Conservation (phyloP, 2,888 invertebrate species). For the Augochlorella aurata region DNA sequence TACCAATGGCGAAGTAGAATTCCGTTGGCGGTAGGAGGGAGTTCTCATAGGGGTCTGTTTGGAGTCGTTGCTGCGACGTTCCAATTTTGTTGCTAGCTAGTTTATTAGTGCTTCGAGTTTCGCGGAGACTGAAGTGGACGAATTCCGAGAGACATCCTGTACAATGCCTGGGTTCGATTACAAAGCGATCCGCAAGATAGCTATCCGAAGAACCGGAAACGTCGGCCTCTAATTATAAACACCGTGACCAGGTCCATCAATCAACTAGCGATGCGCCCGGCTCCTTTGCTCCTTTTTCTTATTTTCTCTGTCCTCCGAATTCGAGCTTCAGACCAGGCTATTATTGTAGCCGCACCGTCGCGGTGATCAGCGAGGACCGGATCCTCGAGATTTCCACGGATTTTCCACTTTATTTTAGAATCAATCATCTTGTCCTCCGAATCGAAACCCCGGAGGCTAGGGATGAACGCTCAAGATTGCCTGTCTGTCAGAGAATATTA, state of each 20-base stretch:
- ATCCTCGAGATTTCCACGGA: slow-evolving; percentile 58
- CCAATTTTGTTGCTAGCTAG: no score
- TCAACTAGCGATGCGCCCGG: slow-evolving; percentile 72
- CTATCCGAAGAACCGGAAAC: slow-evolving; percentile 70
- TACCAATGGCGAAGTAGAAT: no score
- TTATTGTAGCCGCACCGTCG: slow-evolving; percentile 70
- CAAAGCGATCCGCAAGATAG: slow-evolving; percentile 31
- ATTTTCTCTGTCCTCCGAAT: slow-evolving; percentile 36
- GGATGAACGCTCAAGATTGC: neutral
- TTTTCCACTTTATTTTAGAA: slow-evolving; percentile 7
- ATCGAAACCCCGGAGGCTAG: neutral
- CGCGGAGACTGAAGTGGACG: neutral
- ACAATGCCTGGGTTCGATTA: neutral
- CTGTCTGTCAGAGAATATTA: neutral
- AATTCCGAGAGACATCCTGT: neutral
- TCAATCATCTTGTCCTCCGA: neutral
- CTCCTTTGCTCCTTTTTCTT: slow-evolving; percentile 26
- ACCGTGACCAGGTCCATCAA: slow-evolving; percentile 80
- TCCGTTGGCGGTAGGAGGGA: no score
- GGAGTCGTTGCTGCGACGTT: no score
- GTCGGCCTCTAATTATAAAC: slow-evolving; percentile 80
- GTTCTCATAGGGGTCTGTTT: no score
- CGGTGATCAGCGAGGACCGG: slow-evolving; percentile 73
- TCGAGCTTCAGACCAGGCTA: slow-evolving; percentile 67
- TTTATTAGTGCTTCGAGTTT: neutral